Conservation (phyloP, 2,113 vertebrate genomes). For the Plotosus lineatus region DNA sequence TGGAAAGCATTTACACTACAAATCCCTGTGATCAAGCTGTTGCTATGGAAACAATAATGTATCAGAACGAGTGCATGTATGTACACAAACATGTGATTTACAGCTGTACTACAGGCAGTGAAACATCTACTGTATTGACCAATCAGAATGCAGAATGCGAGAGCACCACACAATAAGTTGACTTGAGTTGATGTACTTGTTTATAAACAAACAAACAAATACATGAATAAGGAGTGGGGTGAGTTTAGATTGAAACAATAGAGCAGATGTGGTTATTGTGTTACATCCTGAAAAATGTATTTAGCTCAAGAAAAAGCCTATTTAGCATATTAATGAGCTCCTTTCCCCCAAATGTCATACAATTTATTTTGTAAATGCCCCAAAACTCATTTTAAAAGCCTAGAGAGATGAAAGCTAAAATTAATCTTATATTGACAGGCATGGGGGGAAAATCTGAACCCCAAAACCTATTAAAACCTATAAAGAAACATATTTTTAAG, state of each 20-base stretch:
- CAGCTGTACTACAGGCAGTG: neutral
- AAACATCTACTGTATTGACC: neutral
- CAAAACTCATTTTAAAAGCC: constrained; percentile 4
- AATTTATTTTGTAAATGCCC: constrained; percentile 29
- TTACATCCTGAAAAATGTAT: neutral
- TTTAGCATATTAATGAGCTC: constrained; percentile 19
- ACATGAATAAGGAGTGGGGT: neutral
- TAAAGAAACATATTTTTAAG: too few relatives aligned
- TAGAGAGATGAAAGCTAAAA: constrained; percentile 22
- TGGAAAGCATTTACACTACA: neutral
- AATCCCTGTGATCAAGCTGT: neutral
- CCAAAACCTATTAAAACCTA: neutral
- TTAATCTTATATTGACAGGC: constrained; percentile 9
- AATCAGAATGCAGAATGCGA: neutral
- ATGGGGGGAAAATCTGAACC: constrained; percentile 14
- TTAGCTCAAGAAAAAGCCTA: neutral
- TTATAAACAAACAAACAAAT: too few relatives aligned
- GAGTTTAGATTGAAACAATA: neutral
- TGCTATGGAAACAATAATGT: neutral
- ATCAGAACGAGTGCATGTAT: neutral
- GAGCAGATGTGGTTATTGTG: neutral
- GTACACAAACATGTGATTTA: neutral
- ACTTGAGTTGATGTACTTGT: neutral
- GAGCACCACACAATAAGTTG: neutral
- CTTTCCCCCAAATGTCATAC: constrained; percentile 17